Evolutionary conservation across 1,140 invertebrate genomes (phyloP), one percentile per base, ranked within the genome.

Genomic region (Monomorium pharaonis): DNA sequence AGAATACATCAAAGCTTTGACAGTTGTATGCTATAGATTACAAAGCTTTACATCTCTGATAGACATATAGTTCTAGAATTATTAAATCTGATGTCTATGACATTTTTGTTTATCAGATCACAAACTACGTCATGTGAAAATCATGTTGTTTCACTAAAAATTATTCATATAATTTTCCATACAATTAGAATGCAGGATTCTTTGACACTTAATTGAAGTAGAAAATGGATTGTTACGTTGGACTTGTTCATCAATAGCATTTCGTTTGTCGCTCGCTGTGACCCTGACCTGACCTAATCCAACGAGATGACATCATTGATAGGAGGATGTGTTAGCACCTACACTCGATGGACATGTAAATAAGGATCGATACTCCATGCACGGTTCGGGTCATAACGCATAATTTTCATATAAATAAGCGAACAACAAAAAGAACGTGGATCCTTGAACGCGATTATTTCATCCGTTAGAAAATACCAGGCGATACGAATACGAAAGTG

Each of bases 231-330:
- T 14, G 4, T 37, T 6, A 33, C n/a, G n/a, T n/a, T n/a, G n/a
- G n/a, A n/a, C n/a, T n/a, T n/a, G 7, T 10, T 51, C 14, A 3
- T 9, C 6, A 65, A 14, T 33, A 10, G 14, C 12, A 49, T 65
- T 33, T 65, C 18, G 24, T 72, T 72, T 44, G 27, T n/a, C n/a
- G 42, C 7, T 37, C 37, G 37, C 12, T 18, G 18, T 56, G 18
- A n/a, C 67, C 67, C 51, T 74, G 78, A 83, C 78, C 67, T 83
- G 67, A 37, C 37, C 78, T 74, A 83, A 74, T 72, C 78, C 18
- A 74, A 51, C 24, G n/a, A 16, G 16, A 58, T 83, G 67, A 83
- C 42, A 58, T 83, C 67, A 74, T 37, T 44, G 51, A 74, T n/a
- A 83, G 67, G n/a, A 21, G 67, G 24, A 81, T 74, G 51, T 60